Base-by-base conservation (phyloP, 2,797 vertebrate species). In the Xenops minutus region DNA sequence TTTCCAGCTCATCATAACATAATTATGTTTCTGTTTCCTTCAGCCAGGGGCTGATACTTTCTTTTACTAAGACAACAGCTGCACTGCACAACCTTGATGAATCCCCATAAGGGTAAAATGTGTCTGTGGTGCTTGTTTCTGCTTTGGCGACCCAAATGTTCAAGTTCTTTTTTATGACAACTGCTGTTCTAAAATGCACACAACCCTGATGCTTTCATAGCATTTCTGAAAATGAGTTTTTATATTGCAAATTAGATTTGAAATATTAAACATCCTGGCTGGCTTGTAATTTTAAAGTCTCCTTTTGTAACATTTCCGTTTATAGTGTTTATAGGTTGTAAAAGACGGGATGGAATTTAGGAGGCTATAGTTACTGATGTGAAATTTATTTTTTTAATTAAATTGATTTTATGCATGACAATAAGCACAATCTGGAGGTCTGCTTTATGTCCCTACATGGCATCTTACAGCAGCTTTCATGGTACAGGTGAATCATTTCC, bases 1-100 rank as follows among this genome's bases (percentile, higher is more conserved):
- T 92, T 95, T 95, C 96, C 92, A 97, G 97, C 96, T 97, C 97
- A 97, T 98, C 96, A 97, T 96, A 97, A 97, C 94, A 94, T 97
- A 98, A 98, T 98, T 97, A 97, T 46, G 34, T 95, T 96, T 91
- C 92, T 95, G 77, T 88, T 97, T 97, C 95, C 93, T 93, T 88
- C 95, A 97, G 95, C 96, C 97, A 97, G 95, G 95, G 95, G 87
- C 96, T 0, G 59, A 92, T 92, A 88, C 93, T 97, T 97, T 95
- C 92, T 96, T 97, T 97, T 95, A 59, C 77, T 71, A 91, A 96
- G 95, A 96, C 95, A 97, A 94, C 97, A 97, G 97, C 97, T 98
- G 97, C 85, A 97, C 92, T 92, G 84, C 94, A 96, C 91, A 97
- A 97, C 97, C 96, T 97, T 94, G 97, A 94, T 96, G 94, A 95